Percentiles rank a stretch among this genome's conserved stretches.
phyloP scores from a whole-genome alignment of 2,888 invertebrate genomes.

The Azorinus chamasolen region DNA sequence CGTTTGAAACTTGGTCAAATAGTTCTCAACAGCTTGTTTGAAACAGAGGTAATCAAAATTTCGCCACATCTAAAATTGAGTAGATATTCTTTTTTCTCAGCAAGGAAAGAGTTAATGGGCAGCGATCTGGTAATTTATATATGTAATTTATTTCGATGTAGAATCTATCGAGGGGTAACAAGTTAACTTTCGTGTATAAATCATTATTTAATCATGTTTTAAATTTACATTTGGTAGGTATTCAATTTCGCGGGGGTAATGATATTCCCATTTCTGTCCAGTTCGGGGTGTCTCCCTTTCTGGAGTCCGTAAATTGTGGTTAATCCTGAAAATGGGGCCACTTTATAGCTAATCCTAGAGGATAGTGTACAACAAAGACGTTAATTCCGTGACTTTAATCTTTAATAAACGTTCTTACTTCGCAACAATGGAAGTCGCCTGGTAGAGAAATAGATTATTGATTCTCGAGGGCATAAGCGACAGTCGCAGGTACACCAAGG shows the following conservation, averaged over 20 bases:
- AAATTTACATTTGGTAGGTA: constrained; percentile 52
- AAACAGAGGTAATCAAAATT: no score
- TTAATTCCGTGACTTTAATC: constrained; percentile 33
- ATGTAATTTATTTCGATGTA: constrained; percentile 42
- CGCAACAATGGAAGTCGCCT: constrained; percentile 43
- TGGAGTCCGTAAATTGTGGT: constrained; percentile 39
- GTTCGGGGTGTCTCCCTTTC: constrained; percentile 46
- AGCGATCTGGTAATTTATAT: constrained; percentile 35
- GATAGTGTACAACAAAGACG: constrained; percentile 43
- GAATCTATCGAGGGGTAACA: constrained; percentile 17
- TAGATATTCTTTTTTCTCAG: no score
- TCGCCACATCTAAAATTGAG: no score
- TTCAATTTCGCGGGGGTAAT: constrained; percentile 34
- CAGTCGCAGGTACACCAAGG: constrained; percentile 9
- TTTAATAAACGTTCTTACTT: constrained; percentile 53
- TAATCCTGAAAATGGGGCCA: constrained; percentile 43
- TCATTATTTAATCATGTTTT: constrained; percentile 40
- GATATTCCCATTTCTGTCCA: constrained; percentile 28
- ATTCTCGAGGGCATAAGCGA: constrained; percentile 34
- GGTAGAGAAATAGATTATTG: constrained; percentile 54
- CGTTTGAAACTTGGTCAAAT: no score
- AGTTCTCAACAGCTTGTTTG: no score
- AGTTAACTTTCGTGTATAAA: constrained; percentile 43
- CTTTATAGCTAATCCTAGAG: constrained; percentile 40
- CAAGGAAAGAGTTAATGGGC: neutral